Base-by-base conservation (phyloP, 2,797 vertebrate genomes). In the Babyrousa celebensis region DNA sequence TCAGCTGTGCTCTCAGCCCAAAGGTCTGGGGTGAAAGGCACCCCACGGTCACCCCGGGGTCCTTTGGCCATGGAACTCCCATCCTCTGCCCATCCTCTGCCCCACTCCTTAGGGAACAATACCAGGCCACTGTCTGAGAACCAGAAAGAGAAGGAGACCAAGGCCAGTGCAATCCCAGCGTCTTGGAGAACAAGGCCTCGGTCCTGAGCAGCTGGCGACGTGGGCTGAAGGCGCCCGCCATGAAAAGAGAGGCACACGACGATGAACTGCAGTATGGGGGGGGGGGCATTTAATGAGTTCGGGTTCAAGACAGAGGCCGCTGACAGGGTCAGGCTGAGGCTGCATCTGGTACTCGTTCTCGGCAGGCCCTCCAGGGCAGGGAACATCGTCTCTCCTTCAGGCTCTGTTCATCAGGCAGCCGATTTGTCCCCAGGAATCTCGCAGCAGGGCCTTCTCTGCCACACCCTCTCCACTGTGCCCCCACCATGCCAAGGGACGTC, bases 201-300 rank as follows among this genome's bases (percentile, higher is more conserved):
- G 23, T 72, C 62, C 87, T 12, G 10, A 52, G 65, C 36, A 0
- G 8, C 70, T 2, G 48, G 74, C 6, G 11, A n/a, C 10, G 77
- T 1, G 0, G 58, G 56, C 71, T 4, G 0, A 67, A 15, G 29
- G 80, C 72, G 4, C 68, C 79, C 11, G 0, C 52, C 67, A 67
- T 0, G 62, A 75, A 87, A 96, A 94, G 75, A 90, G 52, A 95
- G 80, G 80, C 86, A 92, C 48, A 82, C 85, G 20, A 65, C 75
- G 52, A 68, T 0, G 11, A 21, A 25, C 74, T 10, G 6, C 1
- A 14, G 54, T 11, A 18, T n/a, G 17, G 56, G 87, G 1, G 23
- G 52, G 23, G 62, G 43, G 43, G 72, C 20, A 0, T 96, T 98
- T 97, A 97, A 97, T 96, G 71, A 93, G 91, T 25, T 95, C 79